These are phyloP conservation scores for Diuraphis noxia DNA, from an alignment of 1,140 invertebrate genomes.

Conservation along the genomic window DNA sequence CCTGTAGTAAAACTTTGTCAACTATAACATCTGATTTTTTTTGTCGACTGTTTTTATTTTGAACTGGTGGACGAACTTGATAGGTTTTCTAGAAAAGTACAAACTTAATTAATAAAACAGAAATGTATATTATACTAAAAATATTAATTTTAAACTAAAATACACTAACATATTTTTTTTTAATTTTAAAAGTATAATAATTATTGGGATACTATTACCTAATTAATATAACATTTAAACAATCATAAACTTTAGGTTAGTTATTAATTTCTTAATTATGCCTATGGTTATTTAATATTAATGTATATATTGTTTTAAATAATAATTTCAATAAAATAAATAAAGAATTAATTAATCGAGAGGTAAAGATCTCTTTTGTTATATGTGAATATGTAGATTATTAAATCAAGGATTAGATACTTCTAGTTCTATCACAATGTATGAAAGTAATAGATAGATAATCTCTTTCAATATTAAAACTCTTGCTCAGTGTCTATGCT, in stretches of 20 bases:
- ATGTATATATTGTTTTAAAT: too few species aligned
- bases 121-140: not conserved
- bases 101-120: not conserved
- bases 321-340: too few species aligned
- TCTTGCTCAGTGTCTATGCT: too few species aligned
- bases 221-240: not conserved
- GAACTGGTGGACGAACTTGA: not conserved
- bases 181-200: not conserved
- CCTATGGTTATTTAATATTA: too few species aligned
- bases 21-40: slow-evolving; percentile 33
- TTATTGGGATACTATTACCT: not conserved
- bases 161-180: not conserved
- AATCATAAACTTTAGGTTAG: too few species aligned
- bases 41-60: slow-evolving; percentile 21
- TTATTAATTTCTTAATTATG: not conserved
- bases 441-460: too few species aligned
- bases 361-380: too few species aligned
- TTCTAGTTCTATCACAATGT: too few species aligned
- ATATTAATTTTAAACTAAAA: not conserved
- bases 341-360: too few species aligned
- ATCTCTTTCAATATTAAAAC: too few species aligned
- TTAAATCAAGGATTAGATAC: too few species aligned
- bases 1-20: slow-evolving; percentile 11
- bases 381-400: too few species aligned
- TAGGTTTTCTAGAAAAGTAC: slow-evolving; percentile 3